Evolutionary conservation across 2,888 invertebrate genomes (phyloP).

Genomic region (Drosophila sordidula): DNA sequence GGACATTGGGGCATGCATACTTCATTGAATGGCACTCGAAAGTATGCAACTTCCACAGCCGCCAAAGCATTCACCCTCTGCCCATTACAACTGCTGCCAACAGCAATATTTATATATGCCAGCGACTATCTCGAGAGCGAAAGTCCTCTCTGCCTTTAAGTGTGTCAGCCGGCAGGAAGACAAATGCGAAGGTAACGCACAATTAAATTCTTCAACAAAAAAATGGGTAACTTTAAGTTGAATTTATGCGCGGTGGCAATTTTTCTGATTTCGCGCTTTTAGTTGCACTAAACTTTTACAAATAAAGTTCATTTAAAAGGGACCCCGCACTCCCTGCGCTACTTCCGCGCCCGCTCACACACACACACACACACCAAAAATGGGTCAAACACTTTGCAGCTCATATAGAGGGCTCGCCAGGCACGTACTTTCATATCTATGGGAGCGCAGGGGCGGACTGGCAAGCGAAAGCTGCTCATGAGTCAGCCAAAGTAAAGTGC

Average conservation of each 20-base stretch:
- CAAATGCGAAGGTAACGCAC: conserved; percentile 14
- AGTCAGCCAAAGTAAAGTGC: conserved; percentile 64
- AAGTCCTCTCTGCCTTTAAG: conserved; percentile 31
- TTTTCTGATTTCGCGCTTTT: conserved; percentile 31
- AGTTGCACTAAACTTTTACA: conserved; percentile 45
- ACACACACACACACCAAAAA: conserved; percentile 30
- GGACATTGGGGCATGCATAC: conserved; percentile 49
- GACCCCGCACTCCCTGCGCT: conserved; percentile 11
- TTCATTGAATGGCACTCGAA: conserved; percentile 79
- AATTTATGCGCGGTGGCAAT: conserved; percentile 32
- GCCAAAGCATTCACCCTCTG: conserved; percentile 24
- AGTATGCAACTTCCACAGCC: conserved; percentile 58
- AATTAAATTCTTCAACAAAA: conserved; percentile 36
- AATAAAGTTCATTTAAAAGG: conserved; percentile 64
- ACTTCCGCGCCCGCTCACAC: neutral
- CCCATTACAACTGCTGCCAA: conserved; percentile 9
- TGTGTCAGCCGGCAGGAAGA: conserved; percentile 39
- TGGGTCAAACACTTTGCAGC: conserved; percentile 67
- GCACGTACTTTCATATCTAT: conserved; percentile 53
- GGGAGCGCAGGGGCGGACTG: conserved; percentile 1
- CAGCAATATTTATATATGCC: conserved; percentile 33
- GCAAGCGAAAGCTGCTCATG: conserved; percentile 48
- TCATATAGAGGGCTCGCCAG: conserved; percentile 18
- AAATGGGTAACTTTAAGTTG: conserved; percentile 33
- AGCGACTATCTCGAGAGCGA: conserved; percentile 27